Evolutionary conservation across 1,140 invertebrate species (phyloP).

Genomic region (Diorhabda elongata): DNA sequence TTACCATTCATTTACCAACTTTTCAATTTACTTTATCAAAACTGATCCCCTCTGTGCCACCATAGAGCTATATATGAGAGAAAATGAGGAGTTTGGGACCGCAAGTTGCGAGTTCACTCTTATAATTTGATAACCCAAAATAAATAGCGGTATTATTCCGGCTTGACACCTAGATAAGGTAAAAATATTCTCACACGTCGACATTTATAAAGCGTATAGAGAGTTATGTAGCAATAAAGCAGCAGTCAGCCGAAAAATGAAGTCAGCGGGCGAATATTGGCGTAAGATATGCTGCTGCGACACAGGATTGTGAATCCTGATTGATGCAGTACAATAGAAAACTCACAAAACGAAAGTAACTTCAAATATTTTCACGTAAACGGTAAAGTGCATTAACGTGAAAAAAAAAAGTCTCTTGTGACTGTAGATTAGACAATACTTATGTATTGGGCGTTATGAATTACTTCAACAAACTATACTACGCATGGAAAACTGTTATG

Average conservation of each 20-base stretch:
- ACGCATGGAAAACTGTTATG: no score
- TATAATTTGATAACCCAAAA: conserved; percentile 17
- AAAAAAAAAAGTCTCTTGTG: background rate
- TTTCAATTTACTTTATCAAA: no score
- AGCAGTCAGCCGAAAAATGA: conserved; percentile 19
- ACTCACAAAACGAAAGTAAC: conserved; percentile 16
- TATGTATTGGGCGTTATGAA: background rate
- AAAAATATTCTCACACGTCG: conserved; percentile 13
- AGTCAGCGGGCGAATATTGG: conserved; percentile 20
- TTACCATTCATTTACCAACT: no score
- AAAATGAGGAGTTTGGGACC: no score
- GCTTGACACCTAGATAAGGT: conserved; percentile 16
- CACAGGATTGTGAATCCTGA: conserved; percentile 17
- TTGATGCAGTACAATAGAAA: conserved; percentile 18
- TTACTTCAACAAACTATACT: no score
- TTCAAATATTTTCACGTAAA: conserved; percentile 3
- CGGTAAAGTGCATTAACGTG: background rate
- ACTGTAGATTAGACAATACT: background rate
- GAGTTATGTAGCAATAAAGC: conserved; percentile 22
- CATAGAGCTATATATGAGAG: no score
- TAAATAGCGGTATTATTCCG: conserved; percentile 15
- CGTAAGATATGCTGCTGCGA: conserved; percentile 9
- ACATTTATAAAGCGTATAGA: conserved; percentile 20
- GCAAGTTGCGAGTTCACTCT: background rate
- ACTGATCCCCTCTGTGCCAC: no score